phyloP scores from a whole-genome alignment of 2,797 vertebrate genomes.

The Borostomias antarcticus region DNA sequence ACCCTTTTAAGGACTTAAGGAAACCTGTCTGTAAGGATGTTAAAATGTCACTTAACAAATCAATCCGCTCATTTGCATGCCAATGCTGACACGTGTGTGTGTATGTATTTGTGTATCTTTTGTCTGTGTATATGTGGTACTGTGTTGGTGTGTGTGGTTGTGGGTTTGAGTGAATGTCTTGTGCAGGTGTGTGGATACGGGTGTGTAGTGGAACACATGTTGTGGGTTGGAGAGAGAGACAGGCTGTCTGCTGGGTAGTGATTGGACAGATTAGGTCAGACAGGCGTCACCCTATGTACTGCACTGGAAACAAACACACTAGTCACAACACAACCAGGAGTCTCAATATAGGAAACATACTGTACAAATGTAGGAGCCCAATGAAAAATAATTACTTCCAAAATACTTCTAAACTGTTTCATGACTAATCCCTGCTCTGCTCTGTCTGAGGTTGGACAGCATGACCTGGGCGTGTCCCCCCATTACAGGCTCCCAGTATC shows the following conservation, averaged over 20 bases:
- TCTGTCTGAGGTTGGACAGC: too few relatives aligned
- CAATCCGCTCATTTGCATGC: conserved; percentile 76
- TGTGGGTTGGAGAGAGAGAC: conserved; percentile 44
- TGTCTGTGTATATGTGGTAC: conserved; percentile 5
- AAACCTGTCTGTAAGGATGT: conserved; percentile 70
- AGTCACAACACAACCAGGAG: conserved; percentile 37
- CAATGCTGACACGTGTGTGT: conserved; percentile 23
- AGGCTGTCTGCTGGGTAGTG: conserved; percentile 61
- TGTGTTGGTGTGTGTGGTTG: conserved; percentile 16
- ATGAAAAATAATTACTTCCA: too few relatives aligned
- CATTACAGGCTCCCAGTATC: too few relatives aligned
- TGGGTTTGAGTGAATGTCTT: conserved; percentile 3
- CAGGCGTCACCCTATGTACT: conserved; percentile 59
- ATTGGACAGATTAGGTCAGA: conserved; percentile 71
- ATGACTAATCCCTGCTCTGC: too few relatives aligned
- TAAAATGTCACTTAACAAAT: conserved; percentile 79
- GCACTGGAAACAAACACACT: conserved; percentile 34
- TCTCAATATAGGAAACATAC: not conserved
- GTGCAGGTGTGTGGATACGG: conserved; percentile 19
- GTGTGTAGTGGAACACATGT: conserved; percentile 59
- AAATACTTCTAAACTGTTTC: too few relatives aligned
- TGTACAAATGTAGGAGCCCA: too few relatives aligned
- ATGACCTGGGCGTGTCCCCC: too few relatives aligned
- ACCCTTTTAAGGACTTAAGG: conserved; percentile 75
- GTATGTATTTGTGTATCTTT: conserved; percentile 7